Conservation (phyloP, 1,140 invertebrate species). For the Pemphigus obesinymphae region DNA sequence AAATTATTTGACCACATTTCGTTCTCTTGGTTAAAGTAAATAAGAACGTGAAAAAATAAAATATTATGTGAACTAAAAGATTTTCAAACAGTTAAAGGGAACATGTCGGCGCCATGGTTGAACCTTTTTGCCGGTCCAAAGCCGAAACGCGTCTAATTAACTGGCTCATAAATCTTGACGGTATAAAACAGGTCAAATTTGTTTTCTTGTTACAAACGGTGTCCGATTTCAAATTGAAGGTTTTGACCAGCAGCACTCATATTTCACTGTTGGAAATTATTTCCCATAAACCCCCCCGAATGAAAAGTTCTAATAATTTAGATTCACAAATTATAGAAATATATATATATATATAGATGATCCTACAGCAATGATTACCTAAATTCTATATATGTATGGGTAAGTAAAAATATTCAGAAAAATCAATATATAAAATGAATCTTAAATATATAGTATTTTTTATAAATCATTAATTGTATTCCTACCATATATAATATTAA, state of each 20-base stretch:
- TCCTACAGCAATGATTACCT: too few species aligned
- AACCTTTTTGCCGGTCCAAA: neutral
- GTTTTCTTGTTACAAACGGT: neutral
- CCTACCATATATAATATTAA: too few species aligned
- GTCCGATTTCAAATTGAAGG: slow-evolving; percentile 25
- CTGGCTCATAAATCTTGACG: slow-evolving; percentile 25
- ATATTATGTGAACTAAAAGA: neutral
- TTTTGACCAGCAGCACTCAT: slow-evolving; percentile 27
- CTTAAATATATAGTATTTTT: too few species aligned
- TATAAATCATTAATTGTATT: too few species aligned
- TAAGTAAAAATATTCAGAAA: too few species aligned
- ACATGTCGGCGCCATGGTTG: neutral
- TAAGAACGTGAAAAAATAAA: neutral
- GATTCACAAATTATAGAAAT: neutral
- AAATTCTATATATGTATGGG: neutral
- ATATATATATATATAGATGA: neutral
- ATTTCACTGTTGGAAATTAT: neutral
- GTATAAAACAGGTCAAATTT: neutral
- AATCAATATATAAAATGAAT: too few species aligned
- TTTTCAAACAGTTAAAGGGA: neutral
- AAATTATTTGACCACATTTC: neutral
- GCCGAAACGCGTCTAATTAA: slow-evolving; percentile 34
- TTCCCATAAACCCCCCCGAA: neutral
- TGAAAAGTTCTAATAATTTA: neutral
- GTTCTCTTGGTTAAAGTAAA: too few species aligned